Base-by-base conservation (phyloP, 2,113 vertebrate genomes). In the Grus americana region DNA sequence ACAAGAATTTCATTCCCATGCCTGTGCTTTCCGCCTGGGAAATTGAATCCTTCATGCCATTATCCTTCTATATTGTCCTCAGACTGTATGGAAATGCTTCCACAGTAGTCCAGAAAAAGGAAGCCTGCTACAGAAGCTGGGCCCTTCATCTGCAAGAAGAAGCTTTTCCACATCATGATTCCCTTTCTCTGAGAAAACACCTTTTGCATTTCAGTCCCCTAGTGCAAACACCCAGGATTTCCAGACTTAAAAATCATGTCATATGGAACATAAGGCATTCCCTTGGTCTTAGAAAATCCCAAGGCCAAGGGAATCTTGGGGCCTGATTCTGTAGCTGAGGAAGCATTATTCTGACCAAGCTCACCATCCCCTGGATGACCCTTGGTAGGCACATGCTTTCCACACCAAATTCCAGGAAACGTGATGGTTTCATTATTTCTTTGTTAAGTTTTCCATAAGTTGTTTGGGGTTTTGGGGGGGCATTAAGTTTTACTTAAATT, bases 1-100 rank as follows among this genome's bases (percentile, higher is more conserved):
- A 81, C 59, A 96, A 90, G 70, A 93, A 91, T 73, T 90, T 94
- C 66, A 93, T 66, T 94, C 89, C 78, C 66, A 38, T 73, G 81
- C 42, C 87, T 87, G 29, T 72, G 55, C 42, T 83, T 93, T 73
- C 78, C 49, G 34, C 85, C 70, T 90, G 74, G 79, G 92, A 96
- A 93, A 93, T 13, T 14, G 90, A 92, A 93, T 70, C 88, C 59
- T 95, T 94, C 68, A 66, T 71, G 50, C 71, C 82, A 88, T 93
- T 94, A 88, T 61, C 79, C 32, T 84, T 76, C 49, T 67, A 91
- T 92, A 75, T 36, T 84, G 65, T 85, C 91, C 72, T 82, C 71
- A 3, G 62, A 91, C 40, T 0, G 2, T 22, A 81, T 24, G 74
- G 87, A 90, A 92, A 79, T 74, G 29, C 42, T 62, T 75, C 78